phyloP scores from a whole-genome alignment of 2,113 vertebrate genomes.

The Bubo scandiacus region DNA sequence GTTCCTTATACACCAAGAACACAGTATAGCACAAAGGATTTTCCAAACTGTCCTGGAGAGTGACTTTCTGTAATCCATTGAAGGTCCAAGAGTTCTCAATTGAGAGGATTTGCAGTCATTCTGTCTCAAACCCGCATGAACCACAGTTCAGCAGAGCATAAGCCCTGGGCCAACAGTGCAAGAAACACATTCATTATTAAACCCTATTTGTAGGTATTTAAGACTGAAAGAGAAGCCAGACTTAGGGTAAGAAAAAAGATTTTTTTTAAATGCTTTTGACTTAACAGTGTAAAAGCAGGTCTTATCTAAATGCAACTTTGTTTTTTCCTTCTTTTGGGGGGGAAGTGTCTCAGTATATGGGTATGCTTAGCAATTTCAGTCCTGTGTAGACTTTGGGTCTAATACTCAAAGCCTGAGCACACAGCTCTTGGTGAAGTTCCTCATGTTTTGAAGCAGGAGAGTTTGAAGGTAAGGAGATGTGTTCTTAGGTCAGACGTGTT shows the following conservation, averaged over 20 bases:
- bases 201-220: background rate
- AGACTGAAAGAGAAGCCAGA: background rate
- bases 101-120: background rate
- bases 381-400: background rate
- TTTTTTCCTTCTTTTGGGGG: background rate
- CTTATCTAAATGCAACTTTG: background rate
- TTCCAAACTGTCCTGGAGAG: background rate
- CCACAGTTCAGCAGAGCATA: background rate
- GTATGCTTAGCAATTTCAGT: rapidly evolving
- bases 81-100: background rate
- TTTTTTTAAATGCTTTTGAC: background rate
- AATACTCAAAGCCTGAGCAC: background rate
- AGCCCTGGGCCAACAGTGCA: background rate
- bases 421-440: background rate
- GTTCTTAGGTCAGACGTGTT: background rate
- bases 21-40: background rate
- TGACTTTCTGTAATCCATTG: background rate
- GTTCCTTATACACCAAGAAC: background rate
- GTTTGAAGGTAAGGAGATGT: background rate
- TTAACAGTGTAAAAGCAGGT: background rate
- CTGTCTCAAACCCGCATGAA: background rate
- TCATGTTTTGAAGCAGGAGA: rapidly evolving
- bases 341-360: background rate
- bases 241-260: background rate
- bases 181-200: background rate